A percentile compares a stretch with the other conserved stretches of the same genome.
Evolutionary conservation across 2,113 vertebrate genomes (phyloP).

Genomic region (Podilymbus podiceps): DNA sequence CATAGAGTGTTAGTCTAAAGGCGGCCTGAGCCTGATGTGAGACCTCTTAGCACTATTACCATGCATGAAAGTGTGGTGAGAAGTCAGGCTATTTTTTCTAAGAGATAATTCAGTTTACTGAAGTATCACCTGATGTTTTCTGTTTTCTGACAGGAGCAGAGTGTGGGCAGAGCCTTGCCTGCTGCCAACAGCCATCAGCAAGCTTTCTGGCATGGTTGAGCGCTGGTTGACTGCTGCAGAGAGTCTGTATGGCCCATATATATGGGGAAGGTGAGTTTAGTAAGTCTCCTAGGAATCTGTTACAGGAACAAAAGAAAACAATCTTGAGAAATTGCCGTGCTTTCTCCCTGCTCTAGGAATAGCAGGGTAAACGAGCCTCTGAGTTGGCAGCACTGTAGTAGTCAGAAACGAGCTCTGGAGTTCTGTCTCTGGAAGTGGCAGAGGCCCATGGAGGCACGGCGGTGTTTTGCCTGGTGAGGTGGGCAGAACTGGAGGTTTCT

Average conservation of each 20-base stretch:
- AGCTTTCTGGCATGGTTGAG: constrained; percentile 90
- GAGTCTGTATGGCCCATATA: constrained; percentile 89
- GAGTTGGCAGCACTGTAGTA: background rate
- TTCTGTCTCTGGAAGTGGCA: background rate
- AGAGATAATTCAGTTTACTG: constrained; percentile 58
- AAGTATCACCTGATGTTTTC: constrained; percentile 50
- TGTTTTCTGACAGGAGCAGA: constrained; percentile 81
- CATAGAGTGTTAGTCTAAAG: background rate
- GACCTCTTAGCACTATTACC: background rate
- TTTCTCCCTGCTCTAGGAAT: background rate
- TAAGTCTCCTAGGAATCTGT: background rate
- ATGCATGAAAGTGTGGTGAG: background rate
- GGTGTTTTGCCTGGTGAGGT: background rate
- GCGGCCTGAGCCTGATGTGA: background rate
- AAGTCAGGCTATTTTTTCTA: background rate
- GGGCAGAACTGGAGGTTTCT: background rate
- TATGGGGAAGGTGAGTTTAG: constrained; percentile 90
- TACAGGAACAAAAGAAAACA: background rate
- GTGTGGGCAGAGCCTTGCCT: constrained; percentile 97
- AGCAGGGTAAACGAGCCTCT: background rate
- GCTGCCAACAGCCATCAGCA: constrained; percentile 87
- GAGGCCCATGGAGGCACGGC: background rate
- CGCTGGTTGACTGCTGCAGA: constrained; percentile 91
- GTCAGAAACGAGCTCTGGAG: background rate
- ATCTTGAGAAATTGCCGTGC: background rate